These are phyloP conservation scores for Hyphantria cunea DNA, from an alignment of 1,140 invertebrate genomes.

Conservation along the genomic window DNA sequence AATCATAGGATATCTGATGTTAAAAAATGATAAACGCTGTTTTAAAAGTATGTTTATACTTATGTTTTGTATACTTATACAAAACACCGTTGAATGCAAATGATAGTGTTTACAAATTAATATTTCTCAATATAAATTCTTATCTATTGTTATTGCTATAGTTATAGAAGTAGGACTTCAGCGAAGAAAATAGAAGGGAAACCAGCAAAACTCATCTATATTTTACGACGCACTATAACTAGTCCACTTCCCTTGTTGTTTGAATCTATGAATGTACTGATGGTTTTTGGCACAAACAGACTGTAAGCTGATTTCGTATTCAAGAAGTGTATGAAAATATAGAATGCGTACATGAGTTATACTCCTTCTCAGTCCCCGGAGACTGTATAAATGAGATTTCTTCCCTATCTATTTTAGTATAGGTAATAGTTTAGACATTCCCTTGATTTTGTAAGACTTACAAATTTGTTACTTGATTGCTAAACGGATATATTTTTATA, in stretches of 20 bases:
- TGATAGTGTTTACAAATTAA: neutral
- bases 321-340: slow-evolving; percentile 28
- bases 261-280: slow-evolving; percentile 4
- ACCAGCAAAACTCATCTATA: slow-evolving; percentile 11
- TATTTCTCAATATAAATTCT: neutral
- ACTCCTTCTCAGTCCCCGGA: slow-evolving; percentile 17
- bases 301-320: slow-evolving; percentile 43
- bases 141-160: neutral
- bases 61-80: too few relatives aligned
- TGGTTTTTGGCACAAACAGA: slow-evolving; percentile 29
- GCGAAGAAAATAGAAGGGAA: slow-evolving; percentile 9
- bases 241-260: slow-evolving; percentile 2
- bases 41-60: too few relatives aligned
- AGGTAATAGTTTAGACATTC: too few relatives aligned
- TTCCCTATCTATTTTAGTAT: too few relatives aligned
- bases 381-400: neutral
- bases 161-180: neutral
- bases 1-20: too few relatives aligned
- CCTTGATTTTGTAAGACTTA: too few relatives aligned
- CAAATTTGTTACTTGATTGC: too few relatives aligned
- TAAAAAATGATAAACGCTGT: too few relatives aligned
- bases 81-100: neutral
- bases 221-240: slow-evolving; percentile 11
- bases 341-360: slow-evolving; percentile 33
- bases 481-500: too few relatives aligned